A percentile compares a stretch with the other conserved stretches of the same genome.
Evolutionary conservation across 2,113 vertebrate species (phyloP).

Genomic region (Mus musculus): GRCm39 chr4:155300501-155301000

Average conservation of each 20-base stretch:
- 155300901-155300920: not conserved
- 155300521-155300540: not conserved
- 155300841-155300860: not conserved
- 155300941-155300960: slow-evolving; percentile 60
- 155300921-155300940: slow-evolving; percentile 28
- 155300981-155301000: slow-evolving; percentile 67
- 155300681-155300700: not conserved
- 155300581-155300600: not conserved
- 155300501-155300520: not conserved
- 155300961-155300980: slow-evolving; percentile 75
- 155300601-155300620: not conserved
- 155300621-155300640: accelerated
- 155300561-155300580: not conserved
- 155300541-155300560: not conserved
- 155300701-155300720: not conserved
- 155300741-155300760: not conserved
- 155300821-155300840: not conserved
- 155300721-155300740: not conserved
- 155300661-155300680: accelerated
- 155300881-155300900: not conserved
- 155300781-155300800: not conserved
- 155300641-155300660: accelerated
- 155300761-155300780: not conserved
- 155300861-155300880: not conserved
- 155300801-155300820: not conserved